Evolutionary conservation across 2,797 vertebrate genomes (phyloP), one percentile per base, ranked within the genome.

Genomic region (Meda fulgida): DNA sequence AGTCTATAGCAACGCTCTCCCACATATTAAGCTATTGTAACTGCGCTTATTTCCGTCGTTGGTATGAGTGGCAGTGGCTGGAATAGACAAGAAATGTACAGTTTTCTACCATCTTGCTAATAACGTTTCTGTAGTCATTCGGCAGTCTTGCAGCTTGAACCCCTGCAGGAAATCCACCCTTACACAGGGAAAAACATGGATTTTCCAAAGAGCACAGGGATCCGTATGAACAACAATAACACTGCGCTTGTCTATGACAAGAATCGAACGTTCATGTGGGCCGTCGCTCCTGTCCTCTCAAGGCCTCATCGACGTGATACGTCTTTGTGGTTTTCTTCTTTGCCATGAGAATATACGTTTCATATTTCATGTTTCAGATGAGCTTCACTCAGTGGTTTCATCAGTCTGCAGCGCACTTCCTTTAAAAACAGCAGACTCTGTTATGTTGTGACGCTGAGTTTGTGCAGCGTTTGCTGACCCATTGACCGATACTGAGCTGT

Each of bases 151-250:
- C n/a, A n/a, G n/a, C n/a, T n/a, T n/a, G n/a, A n/a, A n/a, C n/a
- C n/a, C n/a, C n/a, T n/a, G n/a, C n/a, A n/a, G n/a, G n/a, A n/a
- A n/a, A n/a, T n/a, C n/a, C n/a, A n/a, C n/a, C n/a, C n/a, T n/a
- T n/a, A n/a, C n/a, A n/a, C n/a, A n/a, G 80, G 36, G 31, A 80
- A 87, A 89, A 89, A 75, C 48, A 34, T 84, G 38, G 87, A 84
- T 60, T 84, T 80, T 80, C 85, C 76, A 89, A 84, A 89, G 82
- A 89, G 79, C 53, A 51, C 86, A 48, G 82, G 91, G 90, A 93
- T 93, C 93, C 89, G 91, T 89, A 93, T 90, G 89, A 92, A 94
- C 92, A 91, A 93, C 93, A 94, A 92, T 93, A 93, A 93, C 87
- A 91, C 51, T 89, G 91, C 76, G 92, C 89, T 91, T 84, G 48